Evolutionary conservation across 1,140 invertebrate species (phyloP).

Genomic region (Calliopsis andreniformis): DNA sequence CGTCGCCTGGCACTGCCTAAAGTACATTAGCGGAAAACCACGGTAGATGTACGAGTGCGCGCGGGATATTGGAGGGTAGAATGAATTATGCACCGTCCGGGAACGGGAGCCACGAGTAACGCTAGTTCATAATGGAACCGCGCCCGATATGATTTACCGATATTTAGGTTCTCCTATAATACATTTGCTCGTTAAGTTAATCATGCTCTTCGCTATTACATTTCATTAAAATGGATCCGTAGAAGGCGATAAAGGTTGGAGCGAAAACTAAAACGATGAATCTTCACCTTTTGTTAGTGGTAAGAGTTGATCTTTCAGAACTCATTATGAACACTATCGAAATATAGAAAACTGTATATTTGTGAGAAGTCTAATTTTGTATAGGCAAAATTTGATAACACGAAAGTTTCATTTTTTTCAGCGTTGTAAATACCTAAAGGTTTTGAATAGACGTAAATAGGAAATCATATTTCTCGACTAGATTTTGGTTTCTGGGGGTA

Average conservation of each 20-base stretch:
- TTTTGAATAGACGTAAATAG: no score
- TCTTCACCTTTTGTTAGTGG: not conserved
- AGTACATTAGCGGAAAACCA: conserved; percentile 58
- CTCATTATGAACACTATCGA: no score
- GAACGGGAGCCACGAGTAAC: conserved; percentile 44
- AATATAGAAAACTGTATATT: no score
- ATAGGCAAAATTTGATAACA: no score
- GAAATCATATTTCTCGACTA: no score
- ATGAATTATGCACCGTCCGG: conserved; percentile 59
- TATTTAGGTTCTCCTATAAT: conserved; percentile 40
- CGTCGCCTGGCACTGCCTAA: conserved; percentile 25
- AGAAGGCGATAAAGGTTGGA: not conserved
- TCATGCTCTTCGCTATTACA: conserved; percentile 27
- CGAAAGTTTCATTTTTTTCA: no score
- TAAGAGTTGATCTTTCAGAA: no score
- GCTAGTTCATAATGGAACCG: conserved; percentile 51
- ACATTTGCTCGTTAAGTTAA: conserved; percentile 53
- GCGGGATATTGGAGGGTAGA: conserved; percentile 50
- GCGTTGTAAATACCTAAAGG: no score
- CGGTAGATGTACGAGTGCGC: conserved; percentile 51
- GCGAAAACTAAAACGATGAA: conserved; percentile 6
- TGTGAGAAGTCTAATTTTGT: no score
- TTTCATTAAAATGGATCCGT: not conserved
- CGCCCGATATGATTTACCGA: conserved; percentile 49
- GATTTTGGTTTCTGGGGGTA: no score